Conservation (phyloP, 1,140 invertebrate species). For the Drosophila pandora region DNA sequence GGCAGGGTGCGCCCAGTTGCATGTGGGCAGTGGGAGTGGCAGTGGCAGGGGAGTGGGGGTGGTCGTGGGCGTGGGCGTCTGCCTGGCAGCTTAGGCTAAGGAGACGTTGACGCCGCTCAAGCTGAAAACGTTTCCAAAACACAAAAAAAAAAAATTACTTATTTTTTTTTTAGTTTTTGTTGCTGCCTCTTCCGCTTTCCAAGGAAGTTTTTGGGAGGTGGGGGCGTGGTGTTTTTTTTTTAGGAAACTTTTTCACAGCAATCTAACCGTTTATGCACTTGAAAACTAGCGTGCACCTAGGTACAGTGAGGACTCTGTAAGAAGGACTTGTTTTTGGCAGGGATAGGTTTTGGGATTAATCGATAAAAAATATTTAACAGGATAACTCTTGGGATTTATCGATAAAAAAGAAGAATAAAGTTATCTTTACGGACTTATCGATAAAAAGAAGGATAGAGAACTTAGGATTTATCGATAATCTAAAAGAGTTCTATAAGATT, state of each 20-base stretch:
- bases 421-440: too few species aligned
- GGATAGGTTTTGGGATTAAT: too few species aligned
- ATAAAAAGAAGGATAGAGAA: too few species aligned
- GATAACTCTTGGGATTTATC: too few species aligned
- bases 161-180: conserved; percentile 1
- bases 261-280: conserved; percentile 66
- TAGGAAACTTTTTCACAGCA: conserved; percentile 37
- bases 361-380: too few species aligned
- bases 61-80: neutral
- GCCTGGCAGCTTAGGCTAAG: conserved; percentile 23
- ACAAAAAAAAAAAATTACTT: conserved; percentile 26
- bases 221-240: neutral
- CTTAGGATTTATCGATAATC: too few species aligned
- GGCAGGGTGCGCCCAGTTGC: neutral
- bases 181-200: too few species aligned
- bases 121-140: conserved; percentile 58
- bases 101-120: conserved; percentile 57
- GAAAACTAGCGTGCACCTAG: conserved; percentile 36
- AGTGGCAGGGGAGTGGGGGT: neutral
- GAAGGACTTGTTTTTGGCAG: neutral
- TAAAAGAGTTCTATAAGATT: too few species aligned
- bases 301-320: conserved; percentile 11
- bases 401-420: too few species aligned
- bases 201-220: neutral
- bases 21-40: too few species aligned